phyloP scores from a whole-genome alignment of 1,140 invertebrate genomes.

The Nephila pilipes region DNA sequence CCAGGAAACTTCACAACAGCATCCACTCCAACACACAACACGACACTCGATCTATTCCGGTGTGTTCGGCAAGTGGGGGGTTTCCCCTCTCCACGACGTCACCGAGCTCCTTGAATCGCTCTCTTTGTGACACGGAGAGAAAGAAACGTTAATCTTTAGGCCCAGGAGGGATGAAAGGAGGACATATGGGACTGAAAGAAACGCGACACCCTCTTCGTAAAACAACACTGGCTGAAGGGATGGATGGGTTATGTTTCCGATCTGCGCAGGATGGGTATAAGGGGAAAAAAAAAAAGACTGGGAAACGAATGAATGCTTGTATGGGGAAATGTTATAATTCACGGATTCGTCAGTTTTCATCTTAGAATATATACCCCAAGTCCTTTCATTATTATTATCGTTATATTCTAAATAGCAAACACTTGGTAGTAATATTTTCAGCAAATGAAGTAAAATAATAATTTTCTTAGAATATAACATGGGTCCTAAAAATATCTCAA shows the following conservation, averaged over 20 bases:
- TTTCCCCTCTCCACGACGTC: neutral
- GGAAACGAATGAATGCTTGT: neutral
- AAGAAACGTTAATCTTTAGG: neutral
- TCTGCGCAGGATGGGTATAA: neutral
- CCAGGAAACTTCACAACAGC: conserved; percentile 23
- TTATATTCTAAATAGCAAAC: no score
- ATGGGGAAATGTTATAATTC: neutral
- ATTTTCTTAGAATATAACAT: no score
- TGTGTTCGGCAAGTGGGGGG: neutral
- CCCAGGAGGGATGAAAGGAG: neutral
- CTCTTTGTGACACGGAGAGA: neutral
- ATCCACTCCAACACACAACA: neutral
- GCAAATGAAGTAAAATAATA: no score
- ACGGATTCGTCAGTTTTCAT: no score
- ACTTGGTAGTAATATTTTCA: no score
- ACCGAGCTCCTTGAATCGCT: neutral
- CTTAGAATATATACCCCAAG: no score
- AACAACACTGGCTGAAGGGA: conserved; percentile 9
- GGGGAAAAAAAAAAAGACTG: neutral
- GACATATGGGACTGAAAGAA: conserved; percentile 16
- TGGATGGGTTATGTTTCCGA: neutral
- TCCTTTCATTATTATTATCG: no score
- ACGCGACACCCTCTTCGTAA: neutral
- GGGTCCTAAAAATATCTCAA: no score
- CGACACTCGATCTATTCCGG: neutral